These are phyloP conservation scores for Cheilosia soror DNA, from an alignment of 2,888 invertebrate genomes.

Conservation along the genomic window DNA sequence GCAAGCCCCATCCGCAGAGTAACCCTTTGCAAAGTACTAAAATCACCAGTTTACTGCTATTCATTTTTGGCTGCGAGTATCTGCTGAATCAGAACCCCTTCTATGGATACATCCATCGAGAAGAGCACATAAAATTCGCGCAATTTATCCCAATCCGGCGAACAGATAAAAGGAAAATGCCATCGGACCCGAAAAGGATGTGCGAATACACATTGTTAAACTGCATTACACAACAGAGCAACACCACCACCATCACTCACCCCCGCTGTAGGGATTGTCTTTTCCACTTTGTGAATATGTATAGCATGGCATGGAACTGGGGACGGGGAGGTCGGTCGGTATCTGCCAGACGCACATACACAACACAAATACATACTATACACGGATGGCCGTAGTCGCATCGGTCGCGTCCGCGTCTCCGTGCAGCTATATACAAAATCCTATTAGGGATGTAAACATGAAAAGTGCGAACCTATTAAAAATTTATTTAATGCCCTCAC, in stretches of 20 bases:
- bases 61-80: conserved; percentile 56
- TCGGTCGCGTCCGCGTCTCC: neutral
- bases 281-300: conserved; percentile 44
- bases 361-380: conserved; percentile 6
- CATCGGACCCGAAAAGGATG: conserved; percentile 9
- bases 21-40: conserved; percentile 43
- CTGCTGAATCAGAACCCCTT: conserved; percentile 51
- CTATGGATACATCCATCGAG: conserved; percentile 32
- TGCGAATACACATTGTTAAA: conserved; percentile 36
- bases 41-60: conserved; percentile 66
- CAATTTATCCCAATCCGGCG: conserved; percentile 59
- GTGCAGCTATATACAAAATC: conserved; percentile 77
- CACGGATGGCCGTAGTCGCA: no score
- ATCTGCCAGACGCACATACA: no score
- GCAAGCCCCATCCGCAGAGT: conserved; percentile 18
- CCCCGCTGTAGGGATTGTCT: conserved; percentile 21
- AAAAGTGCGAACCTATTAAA: conserved; percentile 84
- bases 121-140: conserved; percentile 58
- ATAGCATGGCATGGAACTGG: neutral
- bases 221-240: conserved; percentile 23
- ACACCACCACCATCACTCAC: neutral
- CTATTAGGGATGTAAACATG: conserved; percentile 82
- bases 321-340: no score
- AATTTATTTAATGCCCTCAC: conserved; percentile 84
- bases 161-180: conserved; percentile 1